Evolutionary conservation across 2,888 invertebrate species (phyloP).

Genomic region (Oxytorus armatus): DNA sequence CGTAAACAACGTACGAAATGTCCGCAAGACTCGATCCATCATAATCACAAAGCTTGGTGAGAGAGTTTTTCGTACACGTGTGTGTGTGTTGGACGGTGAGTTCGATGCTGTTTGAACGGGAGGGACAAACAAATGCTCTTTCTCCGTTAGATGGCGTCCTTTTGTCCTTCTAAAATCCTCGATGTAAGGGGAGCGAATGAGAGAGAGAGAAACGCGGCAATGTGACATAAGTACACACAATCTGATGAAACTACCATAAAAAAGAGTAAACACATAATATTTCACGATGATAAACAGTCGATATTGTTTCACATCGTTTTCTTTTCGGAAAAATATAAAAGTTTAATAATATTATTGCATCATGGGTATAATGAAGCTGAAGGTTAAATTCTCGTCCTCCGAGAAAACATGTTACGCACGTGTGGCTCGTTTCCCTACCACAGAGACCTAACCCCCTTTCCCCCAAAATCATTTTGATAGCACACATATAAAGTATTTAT

Average conservation of each 20-base stretch:
- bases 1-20: too few species aligned
- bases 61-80: conserved; percentile 10
- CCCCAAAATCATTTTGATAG: conserved; percentile 55
- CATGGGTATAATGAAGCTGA: conserved; percentile 1
- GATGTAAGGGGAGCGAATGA: background rate
- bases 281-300: background rate
- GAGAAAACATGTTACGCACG: conserved; percentile 35
- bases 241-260: background rate
- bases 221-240: conserved; percentile 10
- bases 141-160: conserved; percentile 15
- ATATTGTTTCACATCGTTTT: background rate
- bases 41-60: background rate
- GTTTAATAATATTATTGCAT: conserved; percentile 24
- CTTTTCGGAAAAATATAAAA: conserved; percentile 11
- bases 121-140: conserved; percentile 13
- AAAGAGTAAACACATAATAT: background rate
- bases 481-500: conserved; percentile 55
- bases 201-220: background rate
- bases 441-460: conserved; percentile 1
- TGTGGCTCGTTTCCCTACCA: conserved; percentile 33
- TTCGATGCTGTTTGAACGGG: conserved; percentile 10
- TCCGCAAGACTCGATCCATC: conserved; percentile 29
- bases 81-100: conserved; percentile 11
- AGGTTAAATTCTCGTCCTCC: conserved; percentile 21
- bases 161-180: conserved; percentile 12